phyloP scores from a whole-genome alignment of 2,888 invertebrate genomes.

The Aproaerema taeniolella region DNA sequence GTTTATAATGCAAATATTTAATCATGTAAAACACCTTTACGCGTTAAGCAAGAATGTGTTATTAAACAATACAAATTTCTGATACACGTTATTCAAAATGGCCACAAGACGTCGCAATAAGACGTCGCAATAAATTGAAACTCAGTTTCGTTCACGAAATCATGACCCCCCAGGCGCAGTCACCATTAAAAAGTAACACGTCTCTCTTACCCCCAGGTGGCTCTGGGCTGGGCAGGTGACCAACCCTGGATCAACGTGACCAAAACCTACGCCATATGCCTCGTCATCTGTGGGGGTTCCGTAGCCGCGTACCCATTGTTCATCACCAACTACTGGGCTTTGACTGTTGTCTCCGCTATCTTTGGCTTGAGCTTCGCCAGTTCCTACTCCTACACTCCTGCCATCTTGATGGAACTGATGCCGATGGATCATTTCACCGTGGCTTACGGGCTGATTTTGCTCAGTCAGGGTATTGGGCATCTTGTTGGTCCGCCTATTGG shows the following conservation, averaged over 20 bases:
- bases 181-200: no score
- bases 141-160: no score
- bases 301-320: constrained; percentile 78
- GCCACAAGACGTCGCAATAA: no score
- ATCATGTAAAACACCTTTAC: no score
- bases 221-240: constrained; percentile 93
- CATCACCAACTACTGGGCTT: constrained; percentile 65
- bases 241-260: constrained; percentile 89
- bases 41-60: no score
- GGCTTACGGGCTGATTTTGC: constrained; percentile 91
- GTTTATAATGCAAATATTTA: no score
- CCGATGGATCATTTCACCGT: constrained; percentile 94
- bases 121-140: no score
- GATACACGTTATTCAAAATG: no score
- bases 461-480: constrained; percentile 96
- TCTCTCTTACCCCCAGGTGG: no score
- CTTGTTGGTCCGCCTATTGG: constrained; percentile 94
- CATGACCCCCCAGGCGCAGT: no score
- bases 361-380: constrained; percentile 95
- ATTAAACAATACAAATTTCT: no score
- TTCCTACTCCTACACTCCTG: constrained; percentile 93
- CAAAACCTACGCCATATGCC: constrained; percentile 88
- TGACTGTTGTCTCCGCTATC: constrained; percentile 74
- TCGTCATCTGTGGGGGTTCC: constrained; percentile 81
- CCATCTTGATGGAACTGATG: constrained; percentile 91